Conservation (phyloP, 2,888 invertebrate species). For the Melangyna quadrimaculata region DNA sequence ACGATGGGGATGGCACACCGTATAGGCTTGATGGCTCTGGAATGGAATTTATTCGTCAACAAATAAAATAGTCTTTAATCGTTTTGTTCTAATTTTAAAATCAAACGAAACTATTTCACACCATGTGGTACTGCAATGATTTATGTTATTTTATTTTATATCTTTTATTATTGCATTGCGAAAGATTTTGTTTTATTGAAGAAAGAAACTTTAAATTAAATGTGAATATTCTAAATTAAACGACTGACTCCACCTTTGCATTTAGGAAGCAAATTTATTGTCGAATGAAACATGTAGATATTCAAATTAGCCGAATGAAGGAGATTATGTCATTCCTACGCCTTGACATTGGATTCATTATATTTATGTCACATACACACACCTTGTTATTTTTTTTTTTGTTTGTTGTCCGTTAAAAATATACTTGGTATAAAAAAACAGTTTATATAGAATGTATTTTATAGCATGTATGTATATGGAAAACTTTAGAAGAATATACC, state of each 20-base stretch:
- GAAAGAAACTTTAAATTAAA: constrained; percentile 21
- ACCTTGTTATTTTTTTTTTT: constrained; percentile 45
- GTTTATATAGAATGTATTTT: not conserved
- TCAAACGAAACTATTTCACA: constrained; percentile 40
- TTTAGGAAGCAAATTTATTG: constrained; percentile 8
- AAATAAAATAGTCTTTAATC: constrained; percentile 15
- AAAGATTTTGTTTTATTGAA: constrained; percentile 7
- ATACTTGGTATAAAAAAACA: not conserved
- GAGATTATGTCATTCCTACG: constrained; percentile 65
- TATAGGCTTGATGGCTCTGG: constrained; percentile 7
- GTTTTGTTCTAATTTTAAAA: constrained; percentile 45
- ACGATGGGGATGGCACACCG: not conserved
- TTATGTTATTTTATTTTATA: not conserved
- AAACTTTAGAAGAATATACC: not conserved
- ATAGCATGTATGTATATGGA: not conserved
- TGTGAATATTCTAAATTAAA: not conserved
- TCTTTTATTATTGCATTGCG: not conserved
- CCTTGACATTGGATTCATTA: constrained; percentile 2
- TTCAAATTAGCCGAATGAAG: constrained; percentile 51
- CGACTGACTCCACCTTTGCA: not conserved
- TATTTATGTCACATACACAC: constrained; percentile 40
- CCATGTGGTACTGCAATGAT: not conserved
- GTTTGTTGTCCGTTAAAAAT: constrained; percentile 12
- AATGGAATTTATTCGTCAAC: constrained; percentile 32
- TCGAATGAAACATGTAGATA: constrained; percentile 53